Conservation (phyloP, 1,140 invertebrate genomes). For the Zaprionus kolodkinae region DNA sequence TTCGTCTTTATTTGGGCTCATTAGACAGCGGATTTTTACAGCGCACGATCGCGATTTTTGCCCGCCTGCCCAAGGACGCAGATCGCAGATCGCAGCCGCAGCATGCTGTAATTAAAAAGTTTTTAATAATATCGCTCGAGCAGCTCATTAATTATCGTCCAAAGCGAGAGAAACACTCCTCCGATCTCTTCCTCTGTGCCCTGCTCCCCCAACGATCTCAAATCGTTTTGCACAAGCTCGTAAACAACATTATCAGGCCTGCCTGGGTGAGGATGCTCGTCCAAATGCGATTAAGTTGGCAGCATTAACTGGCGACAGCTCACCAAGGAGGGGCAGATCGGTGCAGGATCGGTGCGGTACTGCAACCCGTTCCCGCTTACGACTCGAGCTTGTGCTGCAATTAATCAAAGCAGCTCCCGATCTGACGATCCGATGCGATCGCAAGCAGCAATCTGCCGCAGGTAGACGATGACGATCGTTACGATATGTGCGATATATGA, state of each 20-base stretch:
- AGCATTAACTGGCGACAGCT: slow-evolving; percentile 75
- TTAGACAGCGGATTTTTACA: slow-evolving; percentile 49
- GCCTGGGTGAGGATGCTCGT: slow-evolving; percentile 34
- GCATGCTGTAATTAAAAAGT: slow-evolving; percentile 71
- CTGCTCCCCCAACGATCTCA: slow-evolving; percentile 19
- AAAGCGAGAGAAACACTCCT: slow-evolving; percentile 4
- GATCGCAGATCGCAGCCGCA: neutral
- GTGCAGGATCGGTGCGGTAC: neutral
- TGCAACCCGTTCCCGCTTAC: slow-evolving; percentile 30
- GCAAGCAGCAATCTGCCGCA: neutral
- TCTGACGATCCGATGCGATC: neutral
- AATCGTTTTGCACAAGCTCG: slow-evolving; percentile 71
- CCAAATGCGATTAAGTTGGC: slow-evolving; percentile 80
- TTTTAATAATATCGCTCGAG: slow-evolving; percentile 72
- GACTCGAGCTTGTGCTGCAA: slow-evolving; percentile 27
- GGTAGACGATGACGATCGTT: slow-evolving; percentile 25
- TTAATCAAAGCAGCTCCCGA: slow-evolving; percentile 43
- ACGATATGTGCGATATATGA: neutral
- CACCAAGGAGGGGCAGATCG: neutral
- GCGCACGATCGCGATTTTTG: slow-evolving; percentile 28
- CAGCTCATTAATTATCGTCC: slow-evolving; percentile 70
- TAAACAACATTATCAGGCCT: slow-evolving; percentile 79
- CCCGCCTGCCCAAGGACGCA: slow-evolving; percentile 49
- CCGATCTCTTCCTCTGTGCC: neutral
- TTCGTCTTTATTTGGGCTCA: slow-evolving; percentile 61